Conservation (phyloP, 2,797 vertebrate species). For the Prunella strophiata region DNA sequence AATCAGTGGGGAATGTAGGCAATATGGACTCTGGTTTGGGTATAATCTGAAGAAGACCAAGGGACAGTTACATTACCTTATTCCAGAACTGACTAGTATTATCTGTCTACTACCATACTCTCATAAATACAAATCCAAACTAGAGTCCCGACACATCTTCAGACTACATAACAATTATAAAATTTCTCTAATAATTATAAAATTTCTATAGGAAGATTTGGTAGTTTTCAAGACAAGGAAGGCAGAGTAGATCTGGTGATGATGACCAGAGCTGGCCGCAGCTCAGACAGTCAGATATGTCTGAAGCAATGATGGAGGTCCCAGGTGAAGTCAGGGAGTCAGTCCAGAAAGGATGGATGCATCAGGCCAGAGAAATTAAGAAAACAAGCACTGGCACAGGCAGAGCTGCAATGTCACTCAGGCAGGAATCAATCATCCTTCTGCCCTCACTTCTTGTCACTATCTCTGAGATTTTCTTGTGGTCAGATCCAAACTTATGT, state of each 20-base stretch:
- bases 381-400: too few species aligned
- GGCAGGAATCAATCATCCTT: too few species aligned
- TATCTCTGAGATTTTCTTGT: too few species aligned
- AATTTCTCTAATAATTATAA: background rate
- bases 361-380: background rate
- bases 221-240: background rate
- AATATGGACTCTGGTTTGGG: background rate
- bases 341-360: background rate
- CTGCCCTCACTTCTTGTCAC: too few species aligned
- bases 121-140: background rate
- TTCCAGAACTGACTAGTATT: background rate
- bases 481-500: too few species aligned
- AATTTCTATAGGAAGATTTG: background rate
- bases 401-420: too few species aligned
- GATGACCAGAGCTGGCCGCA: background rate
- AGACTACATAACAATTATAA: background rate
- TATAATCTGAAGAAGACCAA: background rate
- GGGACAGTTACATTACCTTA: background rate
- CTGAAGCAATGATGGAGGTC: accelerated
- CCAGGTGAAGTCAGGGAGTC: background rate
- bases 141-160: background rate
- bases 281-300: background rate
- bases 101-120: background rate
- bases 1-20: background rate
- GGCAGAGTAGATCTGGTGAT: background rate